Evolutionary conservation across 2,113 vertebrate genomes (phyloP).

Genomic region (Condylura cristata): DNA sequence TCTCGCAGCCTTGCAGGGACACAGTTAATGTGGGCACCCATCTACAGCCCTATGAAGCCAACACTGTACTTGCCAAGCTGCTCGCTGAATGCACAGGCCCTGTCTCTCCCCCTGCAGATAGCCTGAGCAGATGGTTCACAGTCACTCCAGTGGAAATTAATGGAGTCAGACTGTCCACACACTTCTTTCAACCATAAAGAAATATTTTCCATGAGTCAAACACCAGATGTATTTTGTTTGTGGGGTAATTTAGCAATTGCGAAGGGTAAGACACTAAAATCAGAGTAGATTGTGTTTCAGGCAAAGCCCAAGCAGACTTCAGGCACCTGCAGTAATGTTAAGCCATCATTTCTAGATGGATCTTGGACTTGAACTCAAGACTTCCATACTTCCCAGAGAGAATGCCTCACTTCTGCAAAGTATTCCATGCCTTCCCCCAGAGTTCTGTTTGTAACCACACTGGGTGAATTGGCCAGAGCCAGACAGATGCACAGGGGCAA

Average conservation of each 20-base stretch:
- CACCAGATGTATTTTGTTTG: slow-evolving; percentile 87
- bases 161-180: slow-evolving; percentile 86
- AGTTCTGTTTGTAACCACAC: neutral
- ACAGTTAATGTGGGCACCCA: neutral
- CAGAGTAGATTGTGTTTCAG: slow-evolving; percentile 71
- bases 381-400: neutral
- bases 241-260: slow-evolving; percentile 83
- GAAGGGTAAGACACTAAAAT: slow-evolving; percentile 81
- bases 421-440: neutral
- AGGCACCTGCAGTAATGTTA: neutral
- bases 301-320: slow-evolving; percentile 52
- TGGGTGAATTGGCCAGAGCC: neutral
- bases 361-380: neutral
- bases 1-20: neutral
- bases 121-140: slow-evolving; percentile 85
- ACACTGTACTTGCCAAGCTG: neutral
- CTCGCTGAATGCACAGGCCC: neutral
- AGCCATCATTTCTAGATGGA: neutral
- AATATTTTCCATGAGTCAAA: slow-evolving; percentile 74
- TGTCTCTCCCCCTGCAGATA: slow-evolving; percentile 46
- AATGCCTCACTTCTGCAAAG: neutral
- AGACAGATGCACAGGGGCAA: neutral
- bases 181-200: slow-evolving; percentile 84
- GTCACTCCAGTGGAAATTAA: slow-evolving; percentile 88
- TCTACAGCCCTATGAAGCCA: neutral